Conservation (phyloP, 1,140 invertebrate species). For the Stratiolaelaps scimitus region DNA sequence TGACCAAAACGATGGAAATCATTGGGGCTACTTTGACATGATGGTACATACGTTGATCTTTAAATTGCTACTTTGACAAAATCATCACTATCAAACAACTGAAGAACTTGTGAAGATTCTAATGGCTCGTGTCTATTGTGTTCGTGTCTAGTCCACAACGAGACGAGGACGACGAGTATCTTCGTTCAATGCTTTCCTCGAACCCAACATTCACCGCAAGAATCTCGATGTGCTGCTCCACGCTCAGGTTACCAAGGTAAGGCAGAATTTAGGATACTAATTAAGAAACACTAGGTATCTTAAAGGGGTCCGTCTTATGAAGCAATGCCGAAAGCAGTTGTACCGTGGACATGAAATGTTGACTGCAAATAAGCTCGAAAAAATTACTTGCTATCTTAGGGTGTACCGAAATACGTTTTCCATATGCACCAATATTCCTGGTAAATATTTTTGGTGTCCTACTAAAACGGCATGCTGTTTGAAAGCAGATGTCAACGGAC, state of each 20-base stretch:
- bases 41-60: background rate
- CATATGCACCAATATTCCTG: too few species aligned
- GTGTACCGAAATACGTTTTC: too few species aligned
- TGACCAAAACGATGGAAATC: conserved; percentile 18
- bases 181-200: conserved; percentile 13
- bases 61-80: background rate
- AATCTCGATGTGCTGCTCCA: background rate
- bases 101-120: background rate
- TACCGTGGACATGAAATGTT: too few species aligned
- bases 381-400: too few species aligned
- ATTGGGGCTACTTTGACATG: conserved; percentile 9
- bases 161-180: background rate
- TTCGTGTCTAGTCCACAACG: background rate
- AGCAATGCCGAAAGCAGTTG: too few species aligned
- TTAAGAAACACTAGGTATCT: too few species aligned
- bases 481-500: too few species aligned
- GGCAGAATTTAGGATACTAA: background rate
- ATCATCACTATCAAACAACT: background rate
- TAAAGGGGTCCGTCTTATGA: too few species aligned
- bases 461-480: too few species aligned
- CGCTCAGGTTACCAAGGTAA: conserved; percentile 10
- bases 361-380: too few species aligned
- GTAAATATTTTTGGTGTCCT: too few species aligned
- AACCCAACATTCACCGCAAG: background rate
- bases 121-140: background rate